These are phyloP conservation scores for Fragum sueziense DNA, from an alignment of 2,888 invertebrate genomes.

Conservation along the genomic window DNA sequence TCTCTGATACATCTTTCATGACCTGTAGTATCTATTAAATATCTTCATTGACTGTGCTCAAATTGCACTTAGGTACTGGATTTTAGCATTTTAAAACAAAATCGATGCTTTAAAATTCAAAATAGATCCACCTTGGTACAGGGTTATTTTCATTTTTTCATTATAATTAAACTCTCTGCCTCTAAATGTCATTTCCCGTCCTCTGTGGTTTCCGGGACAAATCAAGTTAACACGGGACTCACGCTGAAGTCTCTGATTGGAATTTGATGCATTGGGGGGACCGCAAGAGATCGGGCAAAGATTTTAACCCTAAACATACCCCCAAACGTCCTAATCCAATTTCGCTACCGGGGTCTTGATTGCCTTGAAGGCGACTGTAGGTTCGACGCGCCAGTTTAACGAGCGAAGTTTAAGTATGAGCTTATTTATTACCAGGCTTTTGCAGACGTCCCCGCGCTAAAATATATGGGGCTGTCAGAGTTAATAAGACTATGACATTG, in stretches of 20 bases:
- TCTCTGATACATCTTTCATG: background rate
- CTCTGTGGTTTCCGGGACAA: background rate
- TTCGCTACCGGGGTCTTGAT: conserved; percentile 13
- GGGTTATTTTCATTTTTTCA: background rate
- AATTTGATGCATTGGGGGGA: conserved; percentile 14
- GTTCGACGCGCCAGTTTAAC: background rate
- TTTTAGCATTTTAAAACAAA: background rate
- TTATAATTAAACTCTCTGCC: background rate
- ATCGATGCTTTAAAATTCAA: background rate
- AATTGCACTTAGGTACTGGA: background rate
- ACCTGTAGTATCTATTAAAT: background rate
- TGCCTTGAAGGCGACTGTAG: background rate
- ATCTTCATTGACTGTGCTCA: background rate
- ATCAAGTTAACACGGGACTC: background rate
- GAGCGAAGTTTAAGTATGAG: conserved; percentile 51
- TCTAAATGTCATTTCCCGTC: background rate
- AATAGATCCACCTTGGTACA: background rate
- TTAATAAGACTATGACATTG: conserved; percentile 60
- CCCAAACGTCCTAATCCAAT: conserved; percentile 39
- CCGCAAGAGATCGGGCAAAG: conserved; percentile 4
- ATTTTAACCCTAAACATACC: conserved; percentile 25
- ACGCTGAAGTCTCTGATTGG: background rate
- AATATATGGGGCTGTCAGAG: conserved; percentile 57
- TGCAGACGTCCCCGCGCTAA: conserved; percentile 57
- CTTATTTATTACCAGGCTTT: conserved; percentile 59